Conservation (phyloP, 37 sponge, comb jelly and placozoan species). For the Ephydatia muelleri region DNA sequence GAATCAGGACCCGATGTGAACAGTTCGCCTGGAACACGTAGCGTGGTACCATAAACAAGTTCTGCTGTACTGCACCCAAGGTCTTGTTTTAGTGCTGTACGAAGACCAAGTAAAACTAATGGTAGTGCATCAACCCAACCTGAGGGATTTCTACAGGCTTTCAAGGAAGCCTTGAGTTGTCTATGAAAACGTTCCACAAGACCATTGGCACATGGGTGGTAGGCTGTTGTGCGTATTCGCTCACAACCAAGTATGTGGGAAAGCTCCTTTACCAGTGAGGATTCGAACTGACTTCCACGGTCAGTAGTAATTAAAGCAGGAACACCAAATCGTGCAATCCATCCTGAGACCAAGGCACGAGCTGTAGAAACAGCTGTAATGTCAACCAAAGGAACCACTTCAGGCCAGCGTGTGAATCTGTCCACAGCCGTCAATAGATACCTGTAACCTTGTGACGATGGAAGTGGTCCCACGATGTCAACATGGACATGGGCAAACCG, state of each 20-base stretch:
- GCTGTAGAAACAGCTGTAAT: constrained; percentile 15
- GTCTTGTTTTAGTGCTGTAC: constrained; percentile 39
- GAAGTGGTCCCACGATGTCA: constrained; percentile 18
- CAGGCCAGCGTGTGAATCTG: constrained; percentile 24
- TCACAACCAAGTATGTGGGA: constrained; percentile 19
- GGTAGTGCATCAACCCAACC: constrained; percentile 52
- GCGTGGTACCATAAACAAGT: constrained; percentile 54
- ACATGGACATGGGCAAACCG: constrained; percentile 13
- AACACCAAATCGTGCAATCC: constrained; percentile 13
- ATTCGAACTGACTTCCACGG: constrained; percentile 56
- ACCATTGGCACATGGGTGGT: constrained; percentile 53
- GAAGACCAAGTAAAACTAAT: constrained; percentile 49
- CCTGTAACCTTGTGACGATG: constrained; percentile 4
- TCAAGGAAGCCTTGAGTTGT: constrained; percentile 47
- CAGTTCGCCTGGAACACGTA: constrained; percentile 56
- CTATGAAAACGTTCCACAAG: constrained; percentile 52
- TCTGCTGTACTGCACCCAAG: constrained; percentile 47
- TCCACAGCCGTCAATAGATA: not conserved
- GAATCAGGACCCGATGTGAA: not conserved
- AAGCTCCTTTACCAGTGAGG: constrained; percentile 20
- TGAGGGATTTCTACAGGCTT: constrained; percentile 2
- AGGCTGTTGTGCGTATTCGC: constrained; percentile 45
- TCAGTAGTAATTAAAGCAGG: constrained; percentile 59
- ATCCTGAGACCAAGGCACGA: not conserved
- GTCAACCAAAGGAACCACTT: constrained; percentile 15